Percentiles rank a stretch among this genome's conserved stretches.
phyloP scores from a whole-genome alignment of 2,113 vertebrate genomes.

The Cyphomyrus plagiostoma region DNA sequence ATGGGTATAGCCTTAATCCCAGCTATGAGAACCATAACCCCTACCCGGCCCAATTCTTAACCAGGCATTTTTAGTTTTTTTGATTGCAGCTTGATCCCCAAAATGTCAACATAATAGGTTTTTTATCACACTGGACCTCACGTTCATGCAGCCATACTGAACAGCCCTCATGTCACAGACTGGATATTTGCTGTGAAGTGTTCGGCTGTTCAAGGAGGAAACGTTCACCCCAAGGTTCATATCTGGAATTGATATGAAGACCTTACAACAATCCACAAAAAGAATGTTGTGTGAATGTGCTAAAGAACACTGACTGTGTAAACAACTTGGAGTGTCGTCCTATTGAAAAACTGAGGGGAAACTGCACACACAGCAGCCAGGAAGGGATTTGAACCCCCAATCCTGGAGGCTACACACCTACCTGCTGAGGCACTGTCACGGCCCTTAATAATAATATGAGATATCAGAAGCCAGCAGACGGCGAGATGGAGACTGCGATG shows the following conservation, averaged over 20 bases:
- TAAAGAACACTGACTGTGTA: not conserved
- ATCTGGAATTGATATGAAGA: not conserved
- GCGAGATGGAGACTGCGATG: not conserved
- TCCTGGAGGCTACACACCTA: not conserved
- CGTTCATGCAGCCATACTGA: not conserved
- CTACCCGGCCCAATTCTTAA: not conserved
- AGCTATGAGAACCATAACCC: not conserved
- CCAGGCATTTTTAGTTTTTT: not conserved
- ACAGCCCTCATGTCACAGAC: constrained; percentile 29
- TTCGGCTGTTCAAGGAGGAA: not conserved
- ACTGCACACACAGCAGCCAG: not conserved
- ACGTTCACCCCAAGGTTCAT: not conserved
- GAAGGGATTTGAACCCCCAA: not conserved
- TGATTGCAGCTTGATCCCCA: not conserved
- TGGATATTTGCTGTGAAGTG: not conserved
- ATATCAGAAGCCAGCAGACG: not conserved
- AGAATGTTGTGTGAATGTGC: not conserved
- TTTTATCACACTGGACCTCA: not conserved
- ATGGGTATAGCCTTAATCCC: not conserved
- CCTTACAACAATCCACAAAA: no score
- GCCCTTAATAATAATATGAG: not conserved
- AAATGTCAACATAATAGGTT: not conserved
- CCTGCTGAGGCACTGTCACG: not conserved
- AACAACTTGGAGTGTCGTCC: not conserved
- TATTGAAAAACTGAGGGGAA: not conserved